These are phyloP conservation scores for Thereva nobilitata DNA, from an alignment of 2,888 invertebrate species.

Conservation along the genomic window DNA sequence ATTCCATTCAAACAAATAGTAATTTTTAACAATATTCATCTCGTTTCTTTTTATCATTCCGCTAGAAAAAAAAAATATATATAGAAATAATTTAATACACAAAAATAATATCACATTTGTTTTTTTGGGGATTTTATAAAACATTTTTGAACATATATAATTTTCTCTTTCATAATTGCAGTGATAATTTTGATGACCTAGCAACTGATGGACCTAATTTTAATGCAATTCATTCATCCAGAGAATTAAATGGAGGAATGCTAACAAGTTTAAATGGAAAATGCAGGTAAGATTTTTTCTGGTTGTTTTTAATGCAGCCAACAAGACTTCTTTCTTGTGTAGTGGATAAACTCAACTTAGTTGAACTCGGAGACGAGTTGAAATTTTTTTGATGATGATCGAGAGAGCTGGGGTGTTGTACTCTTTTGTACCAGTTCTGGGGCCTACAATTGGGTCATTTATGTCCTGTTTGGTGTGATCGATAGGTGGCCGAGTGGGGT, in stretches of 20 bases:
- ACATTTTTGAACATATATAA: conserved; percentile 38
- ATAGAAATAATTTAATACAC: conserved; percentile 22
- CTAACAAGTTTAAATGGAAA: conserved; percentile 35
- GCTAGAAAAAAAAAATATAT: conserved; percentile 7
- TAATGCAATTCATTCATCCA: conserved; percentile 21
- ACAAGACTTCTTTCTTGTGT: conserved; percentile 18
- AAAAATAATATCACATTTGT: neutral
- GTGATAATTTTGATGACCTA: conserved; percentile 42
- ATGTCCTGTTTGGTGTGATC: too few species aligned
- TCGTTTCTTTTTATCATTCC: conserved; percentile 10
- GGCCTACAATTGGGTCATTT: too few species aligned
- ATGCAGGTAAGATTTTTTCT: conserved; percentile 35
- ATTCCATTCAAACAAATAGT: conserved; percentile 35
- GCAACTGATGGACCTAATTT: conserved; percentile 36
- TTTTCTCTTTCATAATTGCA: conserved; percentile 37
- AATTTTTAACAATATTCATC: conserved; percentile 28
- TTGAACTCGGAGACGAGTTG: neutral
- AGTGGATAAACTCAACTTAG: conserved; percentile 2
- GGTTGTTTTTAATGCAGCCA: conserved; percentile 28
- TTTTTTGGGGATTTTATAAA: conserved; percentile 22
- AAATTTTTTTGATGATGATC: conserved; percentile 4
- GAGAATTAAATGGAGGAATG: conserved; percentile 25
- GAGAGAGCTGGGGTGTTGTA: neutral
- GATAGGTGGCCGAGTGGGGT: too few species aligned
- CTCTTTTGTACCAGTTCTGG: too few species aligned